Conservation (phyloP, 2,113 vertebrate genomes). For the Oreamnos americanus region DNA sequence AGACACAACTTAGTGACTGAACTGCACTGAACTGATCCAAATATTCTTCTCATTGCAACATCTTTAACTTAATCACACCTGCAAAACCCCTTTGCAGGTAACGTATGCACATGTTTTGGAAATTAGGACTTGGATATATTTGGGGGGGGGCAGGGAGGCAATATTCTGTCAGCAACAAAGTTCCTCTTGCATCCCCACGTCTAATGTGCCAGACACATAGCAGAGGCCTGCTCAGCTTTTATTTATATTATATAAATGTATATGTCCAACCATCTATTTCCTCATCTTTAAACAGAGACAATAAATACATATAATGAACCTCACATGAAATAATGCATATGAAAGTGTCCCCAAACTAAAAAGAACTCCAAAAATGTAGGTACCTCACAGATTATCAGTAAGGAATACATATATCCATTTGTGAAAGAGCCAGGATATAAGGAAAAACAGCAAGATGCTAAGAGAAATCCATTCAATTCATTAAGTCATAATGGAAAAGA, state of each 20-base stretch:
- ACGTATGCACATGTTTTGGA: background rate
- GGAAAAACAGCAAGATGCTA: background rate
- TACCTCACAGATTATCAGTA: background rate
- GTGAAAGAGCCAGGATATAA: background rate
- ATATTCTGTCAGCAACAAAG: background rate
- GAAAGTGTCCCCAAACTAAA: background rate
- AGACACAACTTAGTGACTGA: background rate
- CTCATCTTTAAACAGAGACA: background rate
- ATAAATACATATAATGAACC: background rate
- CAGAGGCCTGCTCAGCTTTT: background rate
- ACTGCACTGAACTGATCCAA: background rate
- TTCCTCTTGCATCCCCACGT: background rate
- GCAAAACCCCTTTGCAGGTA: background rate
- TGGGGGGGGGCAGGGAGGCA: background rate
- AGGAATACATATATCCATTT: background rate
- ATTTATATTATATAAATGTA: background rate
- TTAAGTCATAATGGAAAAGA: background rate
- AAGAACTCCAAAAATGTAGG: background rate
- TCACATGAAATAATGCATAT: background rate
- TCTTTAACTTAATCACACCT: background rate
- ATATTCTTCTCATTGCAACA: background rate
- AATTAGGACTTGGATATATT: background rate
- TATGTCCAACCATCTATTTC: background rate
- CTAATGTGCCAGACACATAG: background rate
- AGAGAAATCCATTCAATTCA: background rate